A percentile compares a stretch with the other conserved stretches of the same genome.
These are phyloP conservation scores for Lumbricus terrestris DNA, from an alignment of 2,888 invertebrate genomes.

Conservation along the genomic window DNA sequence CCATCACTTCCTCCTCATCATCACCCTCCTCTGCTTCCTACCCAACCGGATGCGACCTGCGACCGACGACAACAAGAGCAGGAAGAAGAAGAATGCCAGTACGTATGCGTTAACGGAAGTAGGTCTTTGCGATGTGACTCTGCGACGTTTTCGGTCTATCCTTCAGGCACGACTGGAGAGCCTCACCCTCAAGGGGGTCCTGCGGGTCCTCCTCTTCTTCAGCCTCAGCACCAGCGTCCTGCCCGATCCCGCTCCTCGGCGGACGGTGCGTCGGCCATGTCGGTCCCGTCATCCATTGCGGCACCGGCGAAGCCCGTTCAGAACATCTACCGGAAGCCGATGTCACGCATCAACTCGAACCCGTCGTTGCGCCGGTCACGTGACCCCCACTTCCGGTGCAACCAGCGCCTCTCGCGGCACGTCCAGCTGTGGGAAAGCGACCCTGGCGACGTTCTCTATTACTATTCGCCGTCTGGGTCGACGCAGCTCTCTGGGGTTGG, in stretches of 20 bases:
- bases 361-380: slow-evolving; percentile 5
- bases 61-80: neutral
- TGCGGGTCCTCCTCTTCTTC: neutral
- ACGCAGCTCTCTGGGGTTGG: neutral
- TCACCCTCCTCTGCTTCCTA: neutral
- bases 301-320: neutral
- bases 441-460: neutral
- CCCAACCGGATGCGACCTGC: neutral
- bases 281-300: neutral
- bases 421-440: slow-evolving; percentile 5
- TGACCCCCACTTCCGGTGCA: neutral
- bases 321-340: slow-evolving; percentile 18
- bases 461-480: neutral
- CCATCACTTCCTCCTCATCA: no score
- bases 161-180: neutral
- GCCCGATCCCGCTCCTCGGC: neutral
- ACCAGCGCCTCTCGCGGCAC: slow-evolving; percentile 12
- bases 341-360: slow-evolving; percentile 8
- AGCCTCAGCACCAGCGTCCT: neutral
- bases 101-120: neutral
- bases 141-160: neutral
- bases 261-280: neutral
- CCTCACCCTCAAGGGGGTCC: neutral
- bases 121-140: neutral
- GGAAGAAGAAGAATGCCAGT: neutral